Percentiles rank a stretch among this genome's conserved stretches.
phyloP scores from a whole-genome alignment of 1,140 invertebrate genomes.

The Hormaphis cornu region DNA sequence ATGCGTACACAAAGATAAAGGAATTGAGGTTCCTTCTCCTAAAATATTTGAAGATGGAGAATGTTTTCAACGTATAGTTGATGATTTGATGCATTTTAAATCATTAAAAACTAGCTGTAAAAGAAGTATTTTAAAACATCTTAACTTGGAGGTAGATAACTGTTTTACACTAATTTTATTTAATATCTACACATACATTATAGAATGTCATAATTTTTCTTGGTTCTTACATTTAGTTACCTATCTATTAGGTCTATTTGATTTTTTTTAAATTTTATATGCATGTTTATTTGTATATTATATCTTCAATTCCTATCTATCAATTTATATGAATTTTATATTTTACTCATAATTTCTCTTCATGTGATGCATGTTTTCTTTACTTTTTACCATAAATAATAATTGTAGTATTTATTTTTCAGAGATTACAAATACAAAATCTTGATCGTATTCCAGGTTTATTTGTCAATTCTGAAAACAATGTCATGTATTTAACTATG shows the following conservation, averaged over 20 bases:
- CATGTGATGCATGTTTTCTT: no score
- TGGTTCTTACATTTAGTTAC: neutral
- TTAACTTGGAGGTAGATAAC: constrained; percentile 21
- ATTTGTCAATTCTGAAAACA: constrained; percentile 42
- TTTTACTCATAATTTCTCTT: no score
- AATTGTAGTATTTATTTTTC: neutral
- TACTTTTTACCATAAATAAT: neutral
- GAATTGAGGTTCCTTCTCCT: neutral
- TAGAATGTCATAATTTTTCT: neutral
- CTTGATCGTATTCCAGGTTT: constrained; percentile 35
- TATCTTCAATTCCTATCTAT: no score
- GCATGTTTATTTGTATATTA: no score
- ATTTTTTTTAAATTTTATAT: no score
- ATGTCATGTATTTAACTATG: constrained; percentile 55
- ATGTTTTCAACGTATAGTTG: neutral
- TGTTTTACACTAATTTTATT: neutral
- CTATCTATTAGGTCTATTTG: no score
- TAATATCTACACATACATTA: neutral
- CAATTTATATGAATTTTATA: no score
- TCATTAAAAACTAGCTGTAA: neutral
- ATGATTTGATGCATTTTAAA: constrained; percentile 3
- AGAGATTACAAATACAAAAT: constrained; percentile 4
- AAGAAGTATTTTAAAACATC: constrained; percentile 22
- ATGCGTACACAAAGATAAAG: neutral
- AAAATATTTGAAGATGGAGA: constrained; percentile 17